These are phyloP conservation scores for Notothenia rossii DNA, from an alignment of 2,113 vertebrate genomes.

Conservation along the genomic window DNA sequence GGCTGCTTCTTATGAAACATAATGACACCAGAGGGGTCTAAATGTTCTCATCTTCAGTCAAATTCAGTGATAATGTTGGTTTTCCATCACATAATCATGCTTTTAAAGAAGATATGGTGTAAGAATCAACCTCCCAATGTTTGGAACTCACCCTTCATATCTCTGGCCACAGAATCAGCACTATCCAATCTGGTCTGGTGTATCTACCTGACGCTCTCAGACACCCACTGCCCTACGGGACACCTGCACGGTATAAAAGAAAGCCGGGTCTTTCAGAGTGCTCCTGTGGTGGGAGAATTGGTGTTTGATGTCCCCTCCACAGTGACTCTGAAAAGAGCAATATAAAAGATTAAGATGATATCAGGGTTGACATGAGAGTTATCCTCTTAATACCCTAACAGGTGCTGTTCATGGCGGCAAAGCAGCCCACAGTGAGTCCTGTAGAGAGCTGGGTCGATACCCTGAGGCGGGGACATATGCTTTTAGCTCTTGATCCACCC, in stretches of 20 bases:
- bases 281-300: background rate
- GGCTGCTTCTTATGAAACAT: background rate
- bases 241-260: slow-evolving; percentile 42
- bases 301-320: slow-evolving; percentile 37
- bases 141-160: background rate
- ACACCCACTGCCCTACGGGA: slow-evolving; percentile 22
- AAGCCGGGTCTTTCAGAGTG: slow-evolving; percentile 45
- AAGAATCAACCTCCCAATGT: background rate
- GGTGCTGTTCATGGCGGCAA: slow-evolving; percentile 46
- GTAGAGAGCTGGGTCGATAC: slow-evolving; percentile 40
- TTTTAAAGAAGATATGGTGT: background rate
- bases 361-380: slow-evolving; percentile 16
- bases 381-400: slow-evolving; percentile 24
- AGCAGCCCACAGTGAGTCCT: slow-evolving; percentile 22
- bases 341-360: slow-evolving; percentile 21
- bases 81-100: background rate
- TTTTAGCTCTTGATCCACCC: slow-evolving; percentile 22
- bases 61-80: background rate
- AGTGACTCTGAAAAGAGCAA: slow-evolving; percentile 14
- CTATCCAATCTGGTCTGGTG: slow-evolving; percentile 47
- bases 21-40: background rate
- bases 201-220: slow-evolving; percentile 18
- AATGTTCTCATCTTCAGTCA: background rate
- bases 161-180: background rate
- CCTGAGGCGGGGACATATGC: slow-evolving; percentile 51